These are phyloP conservation scores for Tetragonisca angustula DNA, from an alignment of 2,888 invertebrate species.

Conservation along the genomic window DNA sequence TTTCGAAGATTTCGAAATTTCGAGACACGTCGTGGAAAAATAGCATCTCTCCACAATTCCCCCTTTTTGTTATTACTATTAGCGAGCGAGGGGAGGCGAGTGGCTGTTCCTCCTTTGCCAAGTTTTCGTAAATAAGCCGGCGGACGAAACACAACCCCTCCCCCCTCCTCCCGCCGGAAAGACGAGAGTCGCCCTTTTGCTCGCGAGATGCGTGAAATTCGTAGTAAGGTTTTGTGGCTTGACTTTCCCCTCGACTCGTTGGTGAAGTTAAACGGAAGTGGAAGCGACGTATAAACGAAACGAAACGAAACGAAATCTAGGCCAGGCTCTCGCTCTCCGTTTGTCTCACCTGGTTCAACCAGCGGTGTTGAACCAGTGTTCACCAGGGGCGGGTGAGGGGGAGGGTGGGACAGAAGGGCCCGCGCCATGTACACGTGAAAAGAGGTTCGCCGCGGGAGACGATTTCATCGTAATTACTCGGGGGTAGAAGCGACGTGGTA, in stretches of 20 bases:
- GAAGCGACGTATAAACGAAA: conserved; percentile 51
- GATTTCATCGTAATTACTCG: conserved; percentile 44
- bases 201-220: conserved; percentile 63
- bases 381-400: no score
- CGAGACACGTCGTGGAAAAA: no score
- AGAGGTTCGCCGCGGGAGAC: conserved; percentile 29
- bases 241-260: conserved; percentile 34
- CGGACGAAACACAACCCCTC: conserved; percentile 33
- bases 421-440: conserved; percentile 4
- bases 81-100: neutral
- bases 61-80: conserved; percentile 6
- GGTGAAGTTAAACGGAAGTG: conserved; percentile 58
- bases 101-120: conserved; percentile 20
- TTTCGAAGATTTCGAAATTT: no score
- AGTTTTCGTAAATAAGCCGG: conserved; percentile 34
- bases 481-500: conserved; percentile 19
- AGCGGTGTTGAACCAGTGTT: no score
- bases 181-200: conserved; percentile 31
- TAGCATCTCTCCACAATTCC: no score
- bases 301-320: conserved; percentile 36
- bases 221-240: conserved; percentile 62
- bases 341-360: neutral
- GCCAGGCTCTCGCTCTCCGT: conserved; percentile 13
- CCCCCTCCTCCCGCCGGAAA: conserved; percentile 12
- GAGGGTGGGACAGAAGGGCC: neutral